Conservation (phyloP, 2,888 invertebrate genomes). For the Mythimna lalbum region DNA sequence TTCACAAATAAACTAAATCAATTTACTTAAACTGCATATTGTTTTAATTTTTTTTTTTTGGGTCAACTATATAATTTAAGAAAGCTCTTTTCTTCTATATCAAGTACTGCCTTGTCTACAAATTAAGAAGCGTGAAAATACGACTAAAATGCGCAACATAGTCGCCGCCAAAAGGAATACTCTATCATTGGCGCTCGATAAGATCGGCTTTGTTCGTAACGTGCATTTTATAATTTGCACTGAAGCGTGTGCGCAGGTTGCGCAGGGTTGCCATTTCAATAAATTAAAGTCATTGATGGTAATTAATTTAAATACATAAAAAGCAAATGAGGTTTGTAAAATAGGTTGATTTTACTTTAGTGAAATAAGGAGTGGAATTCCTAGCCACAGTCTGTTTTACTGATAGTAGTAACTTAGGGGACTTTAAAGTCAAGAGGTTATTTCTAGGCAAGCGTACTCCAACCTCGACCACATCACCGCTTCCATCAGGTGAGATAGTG, state of each 20-base stretch:
- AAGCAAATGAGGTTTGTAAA: not conserved
- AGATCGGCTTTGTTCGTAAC: slow-evolving; percentile 68
- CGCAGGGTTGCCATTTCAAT: slow-evolving; percentile 53
- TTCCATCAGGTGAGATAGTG: too few relatives aligned
- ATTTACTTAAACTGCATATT: not conserved
- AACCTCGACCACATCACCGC: too few relatives aligned
- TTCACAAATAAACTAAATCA: not conserved
- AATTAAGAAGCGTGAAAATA: slow-evolving; percentile 62
- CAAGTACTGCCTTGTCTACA: slow-evolving; percentile 41
- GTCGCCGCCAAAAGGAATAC: slow-evolving; percentile 65
- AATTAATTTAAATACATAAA: slow-evolving; percentile 9
- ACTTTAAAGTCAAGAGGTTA: too few relatives aligned
- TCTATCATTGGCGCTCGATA: slow-evolving; percentile 65
- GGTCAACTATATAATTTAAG: not conserved
- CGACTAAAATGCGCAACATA: slow-evolving; percentile 55
- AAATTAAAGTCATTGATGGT: slow-evolving; percentile 2
- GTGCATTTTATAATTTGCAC: slow-evolving; percentile 68
- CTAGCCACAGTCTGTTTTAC: too few relatives aligned
- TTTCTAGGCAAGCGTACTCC: too few relatives aligned
- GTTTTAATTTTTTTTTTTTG: not conserved
- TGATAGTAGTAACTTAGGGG: too few relatives aligned
- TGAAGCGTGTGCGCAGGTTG: slow-evolving; percentile 58
- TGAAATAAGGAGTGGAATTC: too few relatives aligned
- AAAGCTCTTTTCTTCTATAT: slow-evolving; percentile 28
- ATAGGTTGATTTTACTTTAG: too few relatives aligned